Evolutionary conservation across 1,140 invertebrate species (phyloP), one percentile per base, ranked within the genome.

Genomic region (Calliphora vicina): DNA sequence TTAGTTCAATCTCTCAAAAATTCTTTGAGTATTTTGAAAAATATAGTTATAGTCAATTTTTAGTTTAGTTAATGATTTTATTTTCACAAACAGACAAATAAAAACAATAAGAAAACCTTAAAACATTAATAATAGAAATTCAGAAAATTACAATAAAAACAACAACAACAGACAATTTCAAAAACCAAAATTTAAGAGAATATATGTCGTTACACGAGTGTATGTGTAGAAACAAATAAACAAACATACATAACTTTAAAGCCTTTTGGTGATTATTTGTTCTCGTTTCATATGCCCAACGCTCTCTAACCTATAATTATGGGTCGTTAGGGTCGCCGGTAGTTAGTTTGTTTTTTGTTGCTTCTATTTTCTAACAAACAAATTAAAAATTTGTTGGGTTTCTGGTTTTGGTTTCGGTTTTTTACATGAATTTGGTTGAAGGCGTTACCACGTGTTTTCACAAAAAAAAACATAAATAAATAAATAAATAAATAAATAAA

Each of bases 231-330:
- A 57, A 57, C 13, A 57, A 57, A 17, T 6, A 57, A 57, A 57
- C 50, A 57, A 15, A 67, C 4, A 67, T 23, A 23, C 4, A 20
- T 25, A 67, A 67, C 25, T 67, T 67, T 78, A 78, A 78, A 78
- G 74, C 74, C 74, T 78, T 78, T 78, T 78, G 74, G 74, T 78
- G 74, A 78, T 78, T 78, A 78, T 78, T 78, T 78, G 74, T 78
- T 78, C 74, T 78, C 35, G 74, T 78, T 78, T 78, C 74, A 78
- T 78, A 78, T 78, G 74, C 74, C 74, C n/a, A 76, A n/a, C 42
- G 23, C 74, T 23, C 35, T 45, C 74, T 78, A 78, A 78, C 74
- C 29, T 78, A 43, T 78, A 78, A 78, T 78, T 78, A 78, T 78
- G 20, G 74, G 74, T 78, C 74, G 74, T 78, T 78, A 78, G 74